A percentile compares a stretch with the other conserved stretches of the same genome.
Evolutionary conservation across 2,888 invertebrate species (phyloP).

Genomic region (Pediacus dermestoides): DNA sequence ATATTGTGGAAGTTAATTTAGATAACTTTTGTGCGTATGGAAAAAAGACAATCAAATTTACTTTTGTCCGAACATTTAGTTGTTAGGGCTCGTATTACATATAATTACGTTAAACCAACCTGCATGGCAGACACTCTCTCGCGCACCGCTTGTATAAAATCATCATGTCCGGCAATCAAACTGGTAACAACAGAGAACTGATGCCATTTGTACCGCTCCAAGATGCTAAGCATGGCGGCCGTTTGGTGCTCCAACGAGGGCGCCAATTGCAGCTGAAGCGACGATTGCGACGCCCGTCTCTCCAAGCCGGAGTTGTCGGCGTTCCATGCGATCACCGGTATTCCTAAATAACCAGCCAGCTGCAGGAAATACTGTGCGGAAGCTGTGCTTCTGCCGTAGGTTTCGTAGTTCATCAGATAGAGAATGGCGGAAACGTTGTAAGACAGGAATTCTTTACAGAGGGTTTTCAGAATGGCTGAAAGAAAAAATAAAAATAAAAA

Average conservation of each 20-base stretch:
- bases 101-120: constrained; percentile 46
- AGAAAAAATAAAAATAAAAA: constrained; percentile 32
- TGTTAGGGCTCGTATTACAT: background rate
- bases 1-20: no score
- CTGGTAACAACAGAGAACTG: constrained; percentile 93
- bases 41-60: no score
- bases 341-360: constrained; percentile 85
- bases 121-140: constrained; percentile 83
- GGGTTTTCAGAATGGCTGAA: constrained; percentile 80
- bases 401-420: constrained; percentile 93
- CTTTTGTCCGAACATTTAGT: no score
- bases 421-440: constrained; percentile 88
- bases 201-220: constrained; percentile 95
- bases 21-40: no score
- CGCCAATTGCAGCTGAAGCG: constrained; percentile 88
- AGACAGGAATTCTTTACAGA: constrained; percentile 85
- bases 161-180: constrained; percentile 90
- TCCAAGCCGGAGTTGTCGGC: constrained; percentile 91
- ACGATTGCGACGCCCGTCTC: constrained; percentile 73
- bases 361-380: constrained; percentile 93
- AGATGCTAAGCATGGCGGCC: constrained; percentile 90
- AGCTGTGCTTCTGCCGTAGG: constrained; percentile 88
- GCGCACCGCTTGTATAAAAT: constrained; percentile 90
- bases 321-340: constrained; percentile 97
- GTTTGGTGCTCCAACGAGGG: constrained; percentile 96